These are phyloP conservation scores for Muricea muricata DNA, from an alignment of 92 coral and sea anemone genomes.

Conservation along the genomic window DNA sequence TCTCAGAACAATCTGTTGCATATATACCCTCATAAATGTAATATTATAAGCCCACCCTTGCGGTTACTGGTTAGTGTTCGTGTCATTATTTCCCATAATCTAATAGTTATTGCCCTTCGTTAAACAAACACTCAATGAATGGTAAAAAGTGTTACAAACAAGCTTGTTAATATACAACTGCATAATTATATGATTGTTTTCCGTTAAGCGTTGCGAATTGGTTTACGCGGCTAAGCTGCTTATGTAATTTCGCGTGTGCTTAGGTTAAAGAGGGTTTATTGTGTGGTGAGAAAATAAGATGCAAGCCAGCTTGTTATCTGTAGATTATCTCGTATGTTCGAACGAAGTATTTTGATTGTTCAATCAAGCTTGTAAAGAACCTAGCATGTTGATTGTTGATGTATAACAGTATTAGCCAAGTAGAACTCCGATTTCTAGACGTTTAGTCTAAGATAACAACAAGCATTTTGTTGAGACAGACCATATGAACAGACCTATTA, in stretches of 20 bases:
- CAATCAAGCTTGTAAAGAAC: too few species aligned
- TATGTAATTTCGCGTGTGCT: not conserved
- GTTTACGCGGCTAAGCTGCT: not conserved
- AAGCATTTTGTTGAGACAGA: too few species aligned
- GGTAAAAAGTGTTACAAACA: not conserved
- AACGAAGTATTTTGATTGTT: too few species aligned
- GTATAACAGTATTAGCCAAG: too few species aligned
- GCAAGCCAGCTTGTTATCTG: not conserved
- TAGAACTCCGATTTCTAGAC: too few species aligned
- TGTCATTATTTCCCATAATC: not conserved
- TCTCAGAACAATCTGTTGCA: not conserved
- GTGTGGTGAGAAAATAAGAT: not conserved
- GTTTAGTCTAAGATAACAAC: too few species aligned
- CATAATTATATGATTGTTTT: not conserved
- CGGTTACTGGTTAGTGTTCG: not conserved
- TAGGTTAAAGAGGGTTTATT: not conserved
- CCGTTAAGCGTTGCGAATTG: not conserved
- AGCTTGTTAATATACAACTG: not conserved
- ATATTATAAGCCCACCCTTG: not conserved
- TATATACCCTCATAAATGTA: not conserved
- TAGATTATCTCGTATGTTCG: not conserved
- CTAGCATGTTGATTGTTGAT: too few species aligned
- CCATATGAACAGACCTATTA: too few species aligned
- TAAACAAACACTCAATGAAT: slow-evolving; percentile 34
- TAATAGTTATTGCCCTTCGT: not conserved